A percentile compares a stretch with the other conserved stretches of the same genome.
Conservation (phyloP, 1,140 invertebrate genomes). For the Acyrthosiphon pisum region DNA sequence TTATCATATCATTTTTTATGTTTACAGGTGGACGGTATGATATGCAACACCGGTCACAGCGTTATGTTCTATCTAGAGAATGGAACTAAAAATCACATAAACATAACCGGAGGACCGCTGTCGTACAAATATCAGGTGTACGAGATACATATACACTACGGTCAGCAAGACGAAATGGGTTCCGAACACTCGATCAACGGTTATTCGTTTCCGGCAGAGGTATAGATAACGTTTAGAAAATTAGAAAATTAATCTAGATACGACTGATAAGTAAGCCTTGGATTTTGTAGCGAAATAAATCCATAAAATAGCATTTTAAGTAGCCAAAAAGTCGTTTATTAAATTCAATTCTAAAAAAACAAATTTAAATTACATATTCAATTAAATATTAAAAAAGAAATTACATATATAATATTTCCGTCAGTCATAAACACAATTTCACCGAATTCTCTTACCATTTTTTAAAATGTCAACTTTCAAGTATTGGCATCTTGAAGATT, state of each 20-base stretch:
- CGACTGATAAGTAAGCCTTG: too few relatives aligned
- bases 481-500: too few relatives aligned
- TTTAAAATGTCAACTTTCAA: too few relatives aligned
- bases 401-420: too few relatives aligned
- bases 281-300: too few relatives aligned
- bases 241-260: background rate
- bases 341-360: too few relatives aligned
- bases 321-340: too few relatives aligned
- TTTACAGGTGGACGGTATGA: slow-evolving; percentile 79
- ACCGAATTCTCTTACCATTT: too few relatives aligned
- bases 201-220: slow-evolving; percentile 91
- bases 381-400: too few relatives aligned
- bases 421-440: too few relatives aligned
- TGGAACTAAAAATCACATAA: slow-evolving; percentile 78
- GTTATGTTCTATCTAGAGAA: slow-evolving; percentile 91
- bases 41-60: slow-evolving; percentile 92
- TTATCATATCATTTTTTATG: background rate
- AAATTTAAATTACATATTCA: too few relatives aligned
- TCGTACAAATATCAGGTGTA: slow-evolving; percentile 96
- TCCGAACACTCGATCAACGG: slow-evolving; percentile 92
- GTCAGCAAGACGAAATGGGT: slow-evolving; percentile 82
- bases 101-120: slow-evolving; percentile 90
- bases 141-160: slow-evolving; percentile 88
- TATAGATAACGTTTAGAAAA: slow-evolving; percentile 63
- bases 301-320: too few relatives aligned